phyloP scores from a whole-genome alignment of 2,113 vertebrate species.

The Alouatta palliata region DNA sequence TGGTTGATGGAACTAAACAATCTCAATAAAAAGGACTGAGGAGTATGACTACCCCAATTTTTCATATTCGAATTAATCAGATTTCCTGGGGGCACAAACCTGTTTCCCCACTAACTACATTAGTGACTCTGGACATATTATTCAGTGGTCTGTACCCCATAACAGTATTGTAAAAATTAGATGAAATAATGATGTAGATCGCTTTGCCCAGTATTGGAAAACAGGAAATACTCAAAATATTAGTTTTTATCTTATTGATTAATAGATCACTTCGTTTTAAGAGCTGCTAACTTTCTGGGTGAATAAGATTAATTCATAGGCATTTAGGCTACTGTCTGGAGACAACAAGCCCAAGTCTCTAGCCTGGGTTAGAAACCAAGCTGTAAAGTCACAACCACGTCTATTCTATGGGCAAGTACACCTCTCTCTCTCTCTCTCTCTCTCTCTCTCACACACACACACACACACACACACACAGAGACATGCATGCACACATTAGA shows the following conservation, averaged over 20 bases:
- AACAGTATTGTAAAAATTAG: background rate
- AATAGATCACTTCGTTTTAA: conserved; percentile 26
- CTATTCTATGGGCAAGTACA: background rate
- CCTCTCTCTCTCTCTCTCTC: background rate
- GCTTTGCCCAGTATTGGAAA: background rate
- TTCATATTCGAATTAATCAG: background rate
- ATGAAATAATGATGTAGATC: background rate
- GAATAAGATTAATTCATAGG: background rate
- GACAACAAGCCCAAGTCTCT: background rate
- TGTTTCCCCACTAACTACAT: background rate
- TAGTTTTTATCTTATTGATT: background rate
- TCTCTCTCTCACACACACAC: no score
- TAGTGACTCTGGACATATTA: background rate
- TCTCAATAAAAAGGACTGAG: background rate
- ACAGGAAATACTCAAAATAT: background rate
- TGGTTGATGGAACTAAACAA: background rate
- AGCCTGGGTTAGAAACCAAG: background rate
- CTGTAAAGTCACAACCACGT: background rate
- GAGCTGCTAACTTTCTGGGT: background rate
- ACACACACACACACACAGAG: background rate
- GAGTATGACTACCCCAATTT: background rate
- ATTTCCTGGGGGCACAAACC: background rate
- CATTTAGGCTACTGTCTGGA: background rate
- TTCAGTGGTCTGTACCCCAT: background rate
- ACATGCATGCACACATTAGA: no score